Evolutionary conservation across 2,113 vertebrate species (phyloP), one percentile per base, ranked within the genome.

Genomic region (Chroicocephalus ridibundus): DNA sequence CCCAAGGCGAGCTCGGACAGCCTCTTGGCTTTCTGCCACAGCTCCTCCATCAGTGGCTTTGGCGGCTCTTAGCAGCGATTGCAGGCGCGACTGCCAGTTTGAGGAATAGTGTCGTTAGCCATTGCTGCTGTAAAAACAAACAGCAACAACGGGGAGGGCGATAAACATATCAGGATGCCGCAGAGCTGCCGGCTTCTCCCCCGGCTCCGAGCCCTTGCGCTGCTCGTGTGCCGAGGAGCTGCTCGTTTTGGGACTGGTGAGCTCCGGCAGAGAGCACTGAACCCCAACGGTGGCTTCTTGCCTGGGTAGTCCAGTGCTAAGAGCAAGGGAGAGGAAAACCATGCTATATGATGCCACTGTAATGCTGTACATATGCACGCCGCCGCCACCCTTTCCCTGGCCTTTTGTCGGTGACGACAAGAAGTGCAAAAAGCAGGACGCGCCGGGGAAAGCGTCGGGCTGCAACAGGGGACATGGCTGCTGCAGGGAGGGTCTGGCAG

Each of bases 341-440:
- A 5, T 1, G 0, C 65, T 18, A 14, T 54, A 7, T 18, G 24
- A 34, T 27, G 46, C 34, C 36, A 11, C 55, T 29, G 70, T 31
- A 52, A 32, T 2, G 13, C 57, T 0, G 0, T 44, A 42, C 0
- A 0, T 13, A 2, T 5, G 11, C 32, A 6, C 0, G 11, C 21
- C 2, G 2, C 24, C 31, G 4, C 11, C 51, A 4, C 51, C 1
- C 6, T 10, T 51, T n/a, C n/a, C 86, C 32, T 85, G 61, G 51
- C 47, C 62, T 27, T 24, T 10, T 58, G 75, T 60, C 0, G 1
- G 52, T 10, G 32, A 31, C 1, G 3, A 82, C 25, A 6, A 55
- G 62, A 90, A 29, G 19, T 40, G 76, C 22, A 68, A 60, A 87
- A 79, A 92, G 70, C 82, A 38, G 61, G 54, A 42, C 15, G 8